Base-by-base conservation (phyloP, 2,888 invertebrate species). In the Magallana nippona region DNA sequence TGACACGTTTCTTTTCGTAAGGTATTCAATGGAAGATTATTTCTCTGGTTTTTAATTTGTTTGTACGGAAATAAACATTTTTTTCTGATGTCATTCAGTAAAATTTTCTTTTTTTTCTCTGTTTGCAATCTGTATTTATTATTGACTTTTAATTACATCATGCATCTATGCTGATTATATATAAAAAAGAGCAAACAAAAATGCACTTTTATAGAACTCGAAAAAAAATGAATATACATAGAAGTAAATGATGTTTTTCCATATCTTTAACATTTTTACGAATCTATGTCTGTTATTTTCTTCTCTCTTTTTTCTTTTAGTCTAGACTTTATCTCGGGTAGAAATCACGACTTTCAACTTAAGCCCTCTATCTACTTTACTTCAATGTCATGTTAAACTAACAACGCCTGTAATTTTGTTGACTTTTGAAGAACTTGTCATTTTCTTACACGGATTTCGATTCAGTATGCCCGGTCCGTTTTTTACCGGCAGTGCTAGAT, bases 371-470 rank as follows among this genome's bases (percentile, higher is more conserved):
- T 71, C 71, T 71, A 27, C 71, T 15, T 10, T 27, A 27, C 32
- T 27, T 71, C 71, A 71, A 15, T 27, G 71, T 71, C 27, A 71
- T 13, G 15, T 32, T 22, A 27, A 71, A 15, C 11, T 32, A 71
- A 27, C 32, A 71, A 71, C 22, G 32, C 63, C 15, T 71, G 27
- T 11, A 22, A 71, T 71, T 27, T 71, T n/a, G n/a, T 60, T n/a
- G 8, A 60, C n/a, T 60, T 63, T 10, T 27, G 22, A 71, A 71
- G 71, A 27, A 15, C 71, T 71, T 71, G 71, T 71, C 71, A 71
- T 71, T 63, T 63, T 15, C 63, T 44, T 44, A 44, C 44, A 44
- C 44, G 44, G 44, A 44, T 44, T 44, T 22, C 22, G 13, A 11
- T 22, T 27, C 32, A 15, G 32, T 15, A 27, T 27, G 15, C 32